Base-by-base conservation (phyloP, 1,140 invertebrate species). In the Brachionus sp. region DNA sequence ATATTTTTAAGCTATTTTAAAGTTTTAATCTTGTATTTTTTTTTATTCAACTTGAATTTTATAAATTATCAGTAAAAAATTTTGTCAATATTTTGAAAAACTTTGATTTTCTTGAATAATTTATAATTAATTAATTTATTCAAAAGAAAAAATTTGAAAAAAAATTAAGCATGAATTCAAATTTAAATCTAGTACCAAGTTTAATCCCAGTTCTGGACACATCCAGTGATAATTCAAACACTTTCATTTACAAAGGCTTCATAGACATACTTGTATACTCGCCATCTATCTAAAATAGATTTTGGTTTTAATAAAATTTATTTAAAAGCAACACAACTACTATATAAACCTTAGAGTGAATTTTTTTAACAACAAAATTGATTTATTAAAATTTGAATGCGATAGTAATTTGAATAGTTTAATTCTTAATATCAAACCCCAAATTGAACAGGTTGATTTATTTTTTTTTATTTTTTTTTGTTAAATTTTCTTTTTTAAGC, bases 301-400 rank as follows among this genome's bases (percentile, higher is more conserved):
- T n/a, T 35, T 33, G 3, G 16, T 25, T 46, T 46, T 46, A 66
- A 66, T 46, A 25, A 25, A 33, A 6, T 44, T 73, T 73, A 39
- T 0, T 73, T 42, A 42, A 0, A 12, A 46, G 37, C 39, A 75
- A 46, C 7, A 75, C 19, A 75, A n/a, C 10, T 75, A 13, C 46
- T 75, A 46, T 23, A 44, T 75, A 25, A 75, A 75, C 12, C 10
- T 75, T 35, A 44, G 46, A 75, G 23, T 44, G 5, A 75, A 46
- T 75, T 16, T 42, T 19, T 3, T 39, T 70, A 33, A 70, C 37
- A 75, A 75, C n/a, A 75, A 46, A 46, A 46, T 75, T 25, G 39
- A 75, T 46, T 75, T 25, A 13, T 46, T 75, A 44, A 75, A 75
- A 75, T 46, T 75, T 19, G 70, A 75, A 25, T 46, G 39, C 44